These are phyloP conservation scores for Neodon shergylaensis DNA, from an alignment of 2,113 vertebrate genomes.

Conservation along the genomic window DNA sequence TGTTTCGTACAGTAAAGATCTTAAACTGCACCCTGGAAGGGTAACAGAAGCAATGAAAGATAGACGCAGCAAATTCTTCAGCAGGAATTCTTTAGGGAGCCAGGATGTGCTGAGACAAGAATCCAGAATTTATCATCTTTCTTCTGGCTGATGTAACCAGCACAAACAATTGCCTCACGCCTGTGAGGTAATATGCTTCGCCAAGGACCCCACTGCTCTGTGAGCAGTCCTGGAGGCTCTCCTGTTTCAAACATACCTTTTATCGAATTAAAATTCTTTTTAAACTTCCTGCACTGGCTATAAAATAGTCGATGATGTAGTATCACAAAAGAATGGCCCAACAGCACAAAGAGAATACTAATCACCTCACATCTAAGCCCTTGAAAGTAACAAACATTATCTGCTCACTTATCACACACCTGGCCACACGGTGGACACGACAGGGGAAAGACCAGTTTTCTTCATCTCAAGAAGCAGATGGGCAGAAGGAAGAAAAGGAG, in stretches of 20 bases:
- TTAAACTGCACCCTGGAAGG: not conserved
- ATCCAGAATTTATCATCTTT: slow-evolving; percentile 63
- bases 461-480: not conserved
- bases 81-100: slow-evolving; percentile 53
- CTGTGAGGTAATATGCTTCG: slow-evolving; percentile 66
- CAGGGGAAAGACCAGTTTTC: not conserved
- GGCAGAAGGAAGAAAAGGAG: not conserved
- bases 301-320: not conserved
- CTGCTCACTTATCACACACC: not conserved
- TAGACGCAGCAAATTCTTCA: not conserved
- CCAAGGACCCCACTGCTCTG: slow-evolving; percentile 49
- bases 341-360: slow-evolving; percentile 21
- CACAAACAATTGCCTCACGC: slow-evolving; percentile 66
- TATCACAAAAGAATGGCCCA: not conserved
- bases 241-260: slow-evolving; percentile 48
- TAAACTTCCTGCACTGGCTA: slow-evolving; percentile 15
- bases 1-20: not conserved
- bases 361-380: not conserved
- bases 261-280: slow-evolving; percentile 41
- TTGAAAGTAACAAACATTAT: not conserved
- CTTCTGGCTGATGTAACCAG: slow-evolving; percentile 70
- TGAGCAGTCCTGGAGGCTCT: slow-evolving; percentile 15
- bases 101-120: slow-evolving; percentile 41
- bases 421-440: not conserved
- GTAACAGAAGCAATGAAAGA: not conserved